Evolutionary conservation across 2,888 invertebrate genomes (phyloP), one percentile per base, ranked within the genome.

Genomic region (Netelia fuscicornis): DNA sequence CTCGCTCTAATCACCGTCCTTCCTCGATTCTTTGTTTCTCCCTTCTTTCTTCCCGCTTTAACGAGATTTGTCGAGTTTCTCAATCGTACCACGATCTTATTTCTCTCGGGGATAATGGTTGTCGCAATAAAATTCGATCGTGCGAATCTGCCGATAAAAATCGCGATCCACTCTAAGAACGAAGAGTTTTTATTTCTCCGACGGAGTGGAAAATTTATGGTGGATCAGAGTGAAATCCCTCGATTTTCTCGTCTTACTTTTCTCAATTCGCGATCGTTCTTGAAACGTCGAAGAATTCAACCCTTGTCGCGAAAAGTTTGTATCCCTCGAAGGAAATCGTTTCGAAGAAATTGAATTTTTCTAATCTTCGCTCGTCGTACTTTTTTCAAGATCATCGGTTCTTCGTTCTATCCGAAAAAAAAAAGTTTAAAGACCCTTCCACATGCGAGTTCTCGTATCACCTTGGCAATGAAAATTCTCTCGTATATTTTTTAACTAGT

Each of bases 391-490:
- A 52, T 56, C 25, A 30, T 13, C 23, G 30, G 13, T 68, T n/a
- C 52, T 68, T 54, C 62, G 30, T 42, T 64, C 44, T 70, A 42
- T 60, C 58, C 58, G 71, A 30, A 65, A 17, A 17, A 17, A 17
- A 80, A 80, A 10, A 0, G 11, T 11, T 11, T 42, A 13, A 42
- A n/a, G n/a, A 1, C 76, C n/a, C 13, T 13, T 13, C 13, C 48
- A 11, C 48, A 13, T 13, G 11, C 13, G 13, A 48, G 6, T 13
- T 13, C 48, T 48, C 48, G 11, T 48, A 48, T 48, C 48, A 48
- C 70, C 78, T 74, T 81, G 77, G 71, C 80, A 84, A n/a, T 84
- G 84, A 85, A 81, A 85, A 75, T 42, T 23, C 54, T 25, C 56
- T 68, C 48, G 58, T 30, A 72, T 74, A 74, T 78, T 81, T 30